Evolutionary conservation across 2,113 vertebrate species (phyloP), one percentile per base, ranked within the genome.

Genomic region (Tragelaphus scriptus): DNA sequence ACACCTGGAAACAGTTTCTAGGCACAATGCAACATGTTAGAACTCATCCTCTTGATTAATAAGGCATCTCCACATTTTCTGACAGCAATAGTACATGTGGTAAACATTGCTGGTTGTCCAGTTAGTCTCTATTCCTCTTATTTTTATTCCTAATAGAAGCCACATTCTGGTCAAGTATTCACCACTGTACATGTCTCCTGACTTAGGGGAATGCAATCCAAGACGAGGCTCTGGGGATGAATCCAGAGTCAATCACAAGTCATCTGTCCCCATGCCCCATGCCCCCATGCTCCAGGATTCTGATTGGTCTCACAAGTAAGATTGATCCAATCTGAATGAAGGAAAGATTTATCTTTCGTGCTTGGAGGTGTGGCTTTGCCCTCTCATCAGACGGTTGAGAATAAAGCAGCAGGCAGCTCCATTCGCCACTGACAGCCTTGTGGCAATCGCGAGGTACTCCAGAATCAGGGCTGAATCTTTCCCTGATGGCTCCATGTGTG

Each of bases 71-170:
- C 13, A 9, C 80, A n/a, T 61, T 96, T 81, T 79, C 14, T 61
- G 49, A 58, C 12, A 80, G 30, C 32, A 68, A 13, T 2, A 25
- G 17, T 30, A 21, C 71, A 11, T 28, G 44, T 56, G 32, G 16
- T 36, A 8, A 95, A 28, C 44, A 44, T 2, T 28, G 11, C 23
- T 47, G 51, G 12, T 21, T 47, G 32, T 25, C 32, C 85, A 56
- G 11, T 14, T 6, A 28, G 15, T 7, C n/a, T 65, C 25, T 6
- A 12, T n/a, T 84, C 49, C n/a, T 9, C 61, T 15, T 32, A 3
- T 19, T 59, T 61, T 68, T 85, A 40, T 80, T 47, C 55, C 88
- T 85, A 82, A 49, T 11, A 68, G 65, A 97, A 77, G 26, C 47
- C 82, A 14, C 59, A 16, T 59, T 79, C 82, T 44, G 56, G 13